A percentile compares a stretch with the other conserved stretches of the same genome.
phyloP scores from a whole-genome alignment of 1,140 invertebrate genomes.

The Agrypnia vestita region DNA sequence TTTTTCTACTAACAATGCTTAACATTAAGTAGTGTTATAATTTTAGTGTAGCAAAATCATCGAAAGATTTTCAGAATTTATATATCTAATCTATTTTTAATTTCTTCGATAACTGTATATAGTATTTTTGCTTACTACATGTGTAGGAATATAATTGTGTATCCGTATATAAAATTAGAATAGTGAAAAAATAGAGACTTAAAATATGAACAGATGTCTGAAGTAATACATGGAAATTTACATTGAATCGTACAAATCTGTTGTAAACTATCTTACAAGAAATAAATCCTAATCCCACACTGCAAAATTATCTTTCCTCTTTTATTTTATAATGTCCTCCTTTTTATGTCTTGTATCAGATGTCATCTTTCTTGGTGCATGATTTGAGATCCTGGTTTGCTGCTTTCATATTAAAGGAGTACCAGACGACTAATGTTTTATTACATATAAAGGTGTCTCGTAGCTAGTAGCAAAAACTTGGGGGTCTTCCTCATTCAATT shows the following conservation, averaged over 20 bases:
- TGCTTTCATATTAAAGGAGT: too few species aligned
- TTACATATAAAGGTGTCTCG: too few species aligned
- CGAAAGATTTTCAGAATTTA: slow-evolving; percentile 58
- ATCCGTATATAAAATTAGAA: slow-evolving; percentile 54
- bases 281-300: slow-evolving; percentile 55
- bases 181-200: slow-evolving; percentile 57
- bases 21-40: slow-evolving; percentile 56
- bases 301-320: slow-evolving; percentile 41
- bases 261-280: slow-evolving; percentile 52
- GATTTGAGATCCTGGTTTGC: too few species aligned
- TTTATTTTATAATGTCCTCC: slow-evolving; percentile 2
- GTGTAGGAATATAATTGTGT: slow-evolving; percentile 60
- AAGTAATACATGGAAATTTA: slow-evolving; percentile 45
- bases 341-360: too few species aligned
- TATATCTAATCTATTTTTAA: slow-evolving; percentile 55
- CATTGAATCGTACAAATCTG: slow-evolving; percentile 59
- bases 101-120: slow-evolving; percentile 58
- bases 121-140: slow-evolving; percentile 61
- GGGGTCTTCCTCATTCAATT: too few species aligned
- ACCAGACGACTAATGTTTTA: too few species aligned
- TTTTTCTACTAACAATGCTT: slow-evolving; percentile 61
- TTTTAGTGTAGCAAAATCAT: slow-evolving; percentile 59
- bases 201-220: slow-evolving; percentile 51
- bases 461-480: too few species aligned
- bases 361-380: too few species aligned